Evolutionary conservation across 37 sponge, comb jelly and placozoan species (phyloP).

Genomic region (Aplysina aerophoba): DNA sequence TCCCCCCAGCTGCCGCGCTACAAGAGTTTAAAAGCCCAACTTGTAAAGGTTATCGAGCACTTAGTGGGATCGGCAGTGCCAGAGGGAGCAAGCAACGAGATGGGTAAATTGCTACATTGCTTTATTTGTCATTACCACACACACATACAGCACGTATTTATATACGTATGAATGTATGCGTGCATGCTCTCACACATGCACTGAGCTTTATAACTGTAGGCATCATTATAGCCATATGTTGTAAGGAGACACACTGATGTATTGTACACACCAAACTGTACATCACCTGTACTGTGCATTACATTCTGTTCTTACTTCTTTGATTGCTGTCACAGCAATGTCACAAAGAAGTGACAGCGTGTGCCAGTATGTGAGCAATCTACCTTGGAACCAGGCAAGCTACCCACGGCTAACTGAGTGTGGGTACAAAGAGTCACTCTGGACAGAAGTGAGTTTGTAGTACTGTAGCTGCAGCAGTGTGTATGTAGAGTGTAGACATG

Average conservation of each 20-base stretch:
- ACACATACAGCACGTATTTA: no score
- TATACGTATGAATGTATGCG: no score
- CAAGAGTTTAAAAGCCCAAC: conserved; percentile 44
- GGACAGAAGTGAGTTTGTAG: conserved; percentile 41
- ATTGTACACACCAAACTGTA: no score
- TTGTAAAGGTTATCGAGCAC: conserved; percentile 37
- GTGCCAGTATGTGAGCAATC: background rate
- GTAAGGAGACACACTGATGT: no score
- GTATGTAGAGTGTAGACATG: background rate
- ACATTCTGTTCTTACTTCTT: no score
- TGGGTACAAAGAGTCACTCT: conserved; percentile 57
- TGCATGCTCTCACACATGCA: no score
- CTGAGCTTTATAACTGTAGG: no score
- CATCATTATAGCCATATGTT: no score
- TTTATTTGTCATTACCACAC: background rate
- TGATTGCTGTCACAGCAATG: background rate
- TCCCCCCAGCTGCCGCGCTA: conserved; percentile 52
- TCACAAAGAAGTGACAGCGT: no score
- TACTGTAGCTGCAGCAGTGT: background rate
- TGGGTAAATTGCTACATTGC: background rate
- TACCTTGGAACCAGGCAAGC: conserved; percentile 64
- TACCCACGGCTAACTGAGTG: conserved; percentile 26
- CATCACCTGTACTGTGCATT: no score
- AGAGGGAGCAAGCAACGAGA: background rate
- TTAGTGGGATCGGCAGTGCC: conserved; percentile 42